A percentile compares a stretch with the other conserved stretches of the same genome.
Conservation (phyloP, 2,113 vertebrate species). For the Rattus rattus region DNA sequence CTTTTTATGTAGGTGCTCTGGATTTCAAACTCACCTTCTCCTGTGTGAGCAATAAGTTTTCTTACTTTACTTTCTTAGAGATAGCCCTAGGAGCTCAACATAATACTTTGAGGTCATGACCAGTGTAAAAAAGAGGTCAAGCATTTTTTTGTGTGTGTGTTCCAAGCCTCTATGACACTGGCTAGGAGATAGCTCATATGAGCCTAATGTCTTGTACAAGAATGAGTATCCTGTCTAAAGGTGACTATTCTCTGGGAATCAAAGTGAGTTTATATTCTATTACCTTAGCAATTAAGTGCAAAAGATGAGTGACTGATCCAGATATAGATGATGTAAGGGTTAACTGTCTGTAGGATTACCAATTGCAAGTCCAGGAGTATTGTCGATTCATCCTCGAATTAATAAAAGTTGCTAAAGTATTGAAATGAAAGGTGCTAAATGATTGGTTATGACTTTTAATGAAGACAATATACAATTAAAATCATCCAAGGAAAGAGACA, state of each 20-base stretch:
- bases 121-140: background rate
- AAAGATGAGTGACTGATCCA: background rate
- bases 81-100: background rate
- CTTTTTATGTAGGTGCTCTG: background rate
- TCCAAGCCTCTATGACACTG: background rate
- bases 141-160: background rate
- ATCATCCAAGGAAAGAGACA: background rate
- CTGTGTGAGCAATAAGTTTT: background rate
- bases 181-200: background rate
- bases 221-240: background rate
- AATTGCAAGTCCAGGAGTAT: background rate
- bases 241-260: background rate
- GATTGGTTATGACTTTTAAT: background rate
- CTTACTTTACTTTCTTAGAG: background rate
- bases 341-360: background rate
- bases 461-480: background rate
- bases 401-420: background rate
- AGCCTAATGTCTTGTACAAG: background rate
- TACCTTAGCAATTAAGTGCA: background rate
- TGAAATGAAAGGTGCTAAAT: background rate
- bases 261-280: background rate
- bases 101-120: background rate
- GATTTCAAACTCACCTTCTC: background rate
- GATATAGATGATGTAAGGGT: background rate
- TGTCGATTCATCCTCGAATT: background rate